Evolutionary conservation across 2,113 vertebrate genomes (phyloP), one percentile per base, ranked within the genome.

Genomic region (Peromyscus leucopus): DNA sequence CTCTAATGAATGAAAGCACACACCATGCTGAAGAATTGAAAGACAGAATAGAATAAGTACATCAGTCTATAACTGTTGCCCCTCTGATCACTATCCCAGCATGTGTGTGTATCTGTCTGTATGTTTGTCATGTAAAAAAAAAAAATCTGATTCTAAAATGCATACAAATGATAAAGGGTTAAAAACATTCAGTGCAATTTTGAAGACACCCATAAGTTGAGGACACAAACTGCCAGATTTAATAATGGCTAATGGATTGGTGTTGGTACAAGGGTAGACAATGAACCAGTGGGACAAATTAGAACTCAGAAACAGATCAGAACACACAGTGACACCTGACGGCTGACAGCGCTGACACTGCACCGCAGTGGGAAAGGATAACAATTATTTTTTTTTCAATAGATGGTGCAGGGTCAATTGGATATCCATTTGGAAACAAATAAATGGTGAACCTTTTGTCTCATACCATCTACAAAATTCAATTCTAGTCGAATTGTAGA

Each of bases 341-440:
- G 75, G 93, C 80, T 97, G 90, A 91, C 95, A 93, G 95, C 89
- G 83, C 74, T 95, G 92, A 97, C 96, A 97, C 7, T 89, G 33
- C 17, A 90, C 74, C 71, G 57, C 75, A 92, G 16, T 90, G 26
- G 65, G 51, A 33, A 93, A 95, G 28, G 67, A 97, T 75, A 31
- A 97, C 92, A 96, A 96, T 97, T 98, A 84, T 75, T 96, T 42
- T 96, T 94, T 94, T 96, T 96, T 97, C 92, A 95, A 72, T 90
- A 97, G 97, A 95, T 90, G 91, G 90, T 92, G 31, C 92, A 93
- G 42, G 93, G 97, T 98, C 96, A 97, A 95, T 65, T 97, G 71
- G 84, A 95, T 95, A 96, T 96, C 74, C 96, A 97, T 96, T 97
- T 97, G 95, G 88, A 93, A 96, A 96, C 89, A 96, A 97, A 97